These are phyloP conservation scores for Podarcis muralis DNA, from an alignment of 2,113 vertebrate genomes.

Conservation along the genomic window DNA sequence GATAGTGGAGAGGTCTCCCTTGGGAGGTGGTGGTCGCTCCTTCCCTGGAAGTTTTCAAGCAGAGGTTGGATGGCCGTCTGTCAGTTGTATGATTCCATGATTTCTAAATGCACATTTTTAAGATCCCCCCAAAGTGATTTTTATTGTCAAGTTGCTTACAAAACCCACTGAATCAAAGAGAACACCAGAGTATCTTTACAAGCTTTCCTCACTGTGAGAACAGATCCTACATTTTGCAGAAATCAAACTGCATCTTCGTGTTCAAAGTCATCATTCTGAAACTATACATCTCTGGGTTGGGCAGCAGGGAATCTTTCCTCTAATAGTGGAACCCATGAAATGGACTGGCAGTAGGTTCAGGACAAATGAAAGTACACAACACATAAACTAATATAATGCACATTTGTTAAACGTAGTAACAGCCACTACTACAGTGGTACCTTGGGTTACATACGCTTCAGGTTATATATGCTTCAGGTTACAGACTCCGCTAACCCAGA, in stretches of 20 bases:
- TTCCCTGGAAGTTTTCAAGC: too few species aligned
- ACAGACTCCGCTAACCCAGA: too few species aligned
- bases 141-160: neutral
- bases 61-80: too few species aligned
- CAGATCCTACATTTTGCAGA: neutral
- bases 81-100: too few species aligned
- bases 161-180: neutral
- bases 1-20: too few species aligned
- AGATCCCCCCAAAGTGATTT: neutral
- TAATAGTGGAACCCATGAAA: neutral
- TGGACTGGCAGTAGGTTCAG: neutral
- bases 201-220: neutral
- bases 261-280: neutral
- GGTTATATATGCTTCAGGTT: too few species aligned
- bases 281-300: too few species aligned
- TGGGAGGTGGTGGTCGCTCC: too few species aligned
- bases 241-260: neutral
- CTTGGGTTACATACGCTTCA: too few species aligned
- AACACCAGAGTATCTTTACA: neutral
- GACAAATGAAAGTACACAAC: neutral
- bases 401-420: too few species aligned
- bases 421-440: neutral
- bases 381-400: neutral
- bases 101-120: neutral
- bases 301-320: neutral